Evolutionary conservation across 2,113 vertebrate genomes (phyloP).

Genomic region (Protobothrops flavoviridis): DNA sequence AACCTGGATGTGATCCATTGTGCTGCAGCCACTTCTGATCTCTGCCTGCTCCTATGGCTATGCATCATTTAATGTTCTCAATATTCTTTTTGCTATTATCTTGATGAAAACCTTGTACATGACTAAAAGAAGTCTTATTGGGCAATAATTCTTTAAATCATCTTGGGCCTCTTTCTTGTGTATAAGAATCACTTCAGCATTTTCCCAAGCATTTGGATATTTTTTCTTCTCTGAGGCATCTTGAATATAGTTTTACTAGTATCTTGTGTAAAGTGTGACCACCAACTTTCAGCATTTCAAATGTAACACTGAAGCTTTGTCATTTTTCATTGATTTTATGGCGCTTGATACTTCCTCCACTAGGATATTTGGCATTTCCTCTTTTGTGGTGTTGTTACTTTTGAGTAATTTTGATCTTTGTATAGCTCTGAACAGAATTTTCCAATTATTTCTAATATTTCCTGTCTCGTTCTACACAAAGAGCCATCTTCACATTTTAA

Average conservation of each 20-base stretch:
- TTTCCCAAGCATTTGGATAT: background rate
- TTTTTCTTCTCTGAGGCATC: background rate
- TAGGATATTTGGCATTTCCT: background rate
- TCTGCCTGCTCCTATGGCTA: background rate
- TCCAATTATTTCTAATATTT: no score
- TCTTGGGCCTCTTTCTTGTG: background rate
- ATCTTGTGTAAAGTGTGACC: background rate
- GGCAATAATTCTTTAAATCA: background rate
- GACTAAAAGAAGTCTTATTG: background rate
- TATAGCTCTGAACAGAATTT: no score
- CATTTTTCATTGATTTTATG: background rate
- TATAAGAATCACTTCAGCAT: background rate
- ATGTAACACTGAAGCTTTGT: background rate
- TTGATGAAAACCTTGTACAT: background rate
- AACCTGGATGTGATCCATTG: background rate
- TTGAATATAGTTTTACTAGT: background rate
- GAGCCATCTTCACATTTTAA: no score
- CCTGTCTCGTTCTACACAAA: no score
- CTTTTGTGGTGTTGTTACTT: background rate
- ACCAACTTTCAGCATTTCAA: background rate
- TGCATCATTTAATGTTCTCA: background rate
- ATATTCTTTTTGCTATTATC: background rate
- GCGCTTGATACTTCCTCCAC: background rate
- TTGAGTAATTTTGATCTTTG: background rate
- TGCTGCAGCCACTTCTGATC: background rate